phyloP scores from a whole-genome alignment of 2,888 invertebrate genomes.

The Caradrina clavipalpis region DNA sequence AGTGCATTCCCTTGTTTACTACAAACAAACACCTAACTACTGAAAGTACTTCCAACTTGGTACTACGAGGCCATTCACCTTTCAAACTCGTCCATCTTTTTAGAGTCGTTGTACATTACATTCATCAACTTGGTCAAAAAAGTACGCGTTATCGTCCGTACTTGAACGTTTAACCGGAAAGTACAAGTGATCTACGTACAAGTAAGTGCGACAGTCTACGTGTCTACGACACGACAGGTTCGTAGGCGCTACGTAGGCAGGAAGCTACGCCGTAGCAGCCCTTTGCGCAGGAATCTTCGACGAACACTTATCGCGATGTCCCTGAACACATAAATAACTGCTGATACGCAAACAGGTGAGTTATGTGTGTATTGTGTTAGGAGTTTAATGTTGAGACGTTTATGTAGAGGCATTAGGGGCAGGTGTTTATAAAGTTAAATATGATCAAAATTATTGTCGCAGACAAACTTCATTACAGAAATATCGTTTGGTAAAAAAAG shows the following conservation, averaged over 20 bases:
- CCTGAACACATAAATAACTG: slow-evolving; percentile 61
- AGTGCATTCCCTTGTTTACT: slow-evolving; percentile 2
- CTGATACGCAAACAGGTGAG: slow-evolving; percentile 56
- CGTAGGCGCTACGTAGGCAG: slow-evolving; percentile 58
- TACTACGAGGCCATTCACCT: slow-evolving; percentile 33
- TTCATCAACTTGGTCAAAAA: slow-evolving; percentile 42
- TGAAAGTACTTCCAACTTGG: slow-evolving; percentile 20
- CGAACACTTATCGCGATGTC: slow-evolving; percentile 56
- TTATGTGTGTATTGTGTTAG: slow-evolving; percentile 51
- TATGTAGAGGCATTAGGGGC: slow-evolving; percentile 19
- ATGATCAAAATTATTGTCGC: not conserved
- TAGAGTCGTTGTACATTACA: not conserved
- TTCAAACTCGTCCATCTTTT: slow-evolving; percentile 14
- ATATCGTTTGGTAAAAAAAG: not conserved
- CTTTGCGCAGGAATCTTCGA: slow-evolving; percentile 58
- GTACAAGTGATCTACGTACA: slow-evolving; percentile 49
- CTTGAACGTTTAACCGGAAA: slow-evolving; percentile 53
- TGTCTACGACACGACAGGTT: slow-evolving; percentile 45
- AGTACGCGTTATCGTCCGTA: slow-evolving; percentile 34
- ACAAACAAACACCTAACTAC: not conserved
- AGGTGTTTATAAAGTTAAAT: slow-evolving; percentile 15
- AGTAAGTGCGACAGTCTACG: slow-evolving; percentile 38
- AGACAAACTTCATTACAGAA: not conserved
- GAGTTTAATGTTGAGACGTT: slow-evolving; percentile 36
- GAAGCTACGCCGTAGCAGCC: slow-evolving; percentile 66